Percentiles rank a stretch among this genome's conserved stretches.
Evolutionary conservation across 30 jellyfish, hydroid and myxozoan genomes (phyloP).

Genomic region (Chrysaora quinquecirrha): DNA sequence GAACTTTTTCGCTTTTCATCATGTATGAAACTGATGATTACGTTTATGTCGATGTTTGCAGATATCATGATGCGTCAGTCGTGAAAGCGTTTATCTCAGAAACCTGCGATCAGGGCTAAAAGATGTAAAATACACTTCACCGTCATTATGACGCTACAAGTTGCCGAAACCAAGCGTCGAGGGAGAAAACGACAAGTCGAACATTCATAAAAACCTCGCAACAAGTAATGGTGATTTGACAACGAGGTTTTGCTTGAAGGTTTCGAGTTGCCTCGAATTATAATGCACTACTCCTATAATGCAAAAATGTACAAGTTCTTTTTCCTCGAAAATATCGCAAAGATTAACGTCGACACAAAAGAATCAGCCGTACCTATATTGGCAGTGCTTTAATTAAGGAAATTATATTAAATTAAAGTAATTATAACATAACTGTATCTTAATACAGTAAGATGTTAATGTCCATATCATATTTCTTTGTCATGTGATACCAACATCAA

Average conservation of each 20-base stretch:
- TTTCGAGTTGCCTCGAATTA: constrained; percentile 75
- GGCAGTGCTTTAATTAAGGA: no score
- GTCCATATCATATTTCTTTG: no score
- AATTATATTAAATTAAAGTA: no score
- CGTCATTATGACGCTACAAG: constrained; percentile 55
- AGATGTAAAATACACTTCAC: constrained; percentile 24
- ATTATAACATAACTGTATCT: no score
- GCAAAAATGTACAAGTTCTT: constrained; percentile 48
- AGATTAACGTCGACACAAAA: constrained; percentile 64
- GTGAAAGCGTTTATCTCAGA: constrained; percentile 59
- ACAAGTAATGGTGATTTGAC: constrained; percentile 15
- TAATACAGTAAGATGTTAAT: no score
- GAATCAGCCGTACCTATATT: no score
- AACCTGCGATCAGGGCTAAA: constrained; percentile 64
- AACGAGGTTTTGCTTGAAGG: constrained; percentile 42
- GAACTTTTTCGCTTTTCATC: constrained; percentile 67
- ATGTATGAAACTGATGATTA: constrained; percentile 60
- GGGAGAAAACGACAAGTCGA: not conserved
- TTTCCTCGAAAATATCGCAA: constrained; percentile 52
- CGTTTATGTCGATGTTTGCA: constrained; percentile 65
- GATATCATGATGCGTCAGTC: constrained; percentile 72
- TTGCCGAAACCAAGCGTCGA: constrained; percentile 36
- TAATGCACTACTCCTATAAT: constrained; percentile 56
- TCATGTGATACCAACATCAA: no score
- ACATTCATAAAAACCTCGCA: constrained; percentile 21